Conservation (phyloP, 2,888 invertebrate species). For the Drosophila pseudotakahashii region DNA sequence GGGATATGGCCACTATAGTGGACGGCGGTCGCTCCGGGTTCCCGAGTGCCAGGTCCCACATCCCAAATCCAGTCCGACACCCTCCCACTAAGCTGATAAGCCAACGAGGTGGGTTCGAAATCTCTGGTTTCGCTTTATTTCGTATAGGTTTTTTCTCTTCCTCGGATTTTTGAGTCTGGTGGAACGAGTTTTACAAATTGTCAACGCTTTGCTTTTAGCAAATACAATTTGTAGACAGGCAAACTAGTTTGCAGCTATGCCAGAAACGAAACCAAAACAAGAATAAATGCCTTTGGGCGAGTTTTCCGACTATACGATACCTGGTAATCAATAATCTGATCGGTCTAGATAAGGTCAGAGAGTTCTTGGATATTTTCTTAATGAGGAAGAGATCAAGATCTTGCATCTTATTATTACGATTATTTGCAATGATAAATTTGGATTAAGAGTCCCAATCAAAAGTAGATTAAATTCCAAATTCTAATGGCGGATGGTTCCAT, state of each 20-base stretch:
- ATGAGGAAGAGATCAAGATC: constrained; percentile 6
- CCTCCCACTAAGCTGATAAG: constrained; percentile 47
- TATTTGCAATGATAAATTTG: not conserved
- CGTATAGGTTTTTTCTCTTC: constrained; percentile 24
- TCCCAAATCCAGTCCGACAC: constrained; percentile 29
- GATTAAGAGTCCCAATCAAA: not conserved
- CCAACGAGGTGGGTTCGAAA: constrained; percentile 23
- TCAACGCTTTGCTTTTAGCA: constrained; percentile 73
- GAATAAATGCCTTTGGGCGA: constrained; percentile 26
- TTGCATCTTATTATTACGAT: not conserved
- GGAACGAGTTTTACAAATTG: constrained; percentile 76
- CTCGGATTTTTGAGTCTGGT: constrained; percentile 54
- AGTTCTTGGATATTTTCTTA: not conserved
- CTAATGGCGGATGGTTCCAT: too few relatives aligned
- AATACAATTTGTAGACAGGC: constrained; percentile 66
- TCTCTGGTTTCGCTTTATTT: constrained; percentile 13
- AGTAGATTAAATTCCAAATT: not conserved
- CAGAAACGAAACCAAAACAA: constrained; percentile 42
- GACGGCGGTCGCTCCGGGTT: constrained; percentile 17
- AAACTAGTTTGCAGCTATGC: constrained; percentile 59
- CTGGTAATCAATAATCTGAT: constrained; percentile 18
- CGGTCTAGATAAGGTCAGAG: not conserved
- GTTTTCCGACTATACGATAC: constrained; percentile 24
- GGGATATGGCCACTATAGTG: not conserved
- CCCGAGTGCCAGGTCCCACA: constrained; percentile 10